Base-by-base conservation (phyloP, 2,113 vertebrate genomes). In the Nansenia antarctica region DNA sequence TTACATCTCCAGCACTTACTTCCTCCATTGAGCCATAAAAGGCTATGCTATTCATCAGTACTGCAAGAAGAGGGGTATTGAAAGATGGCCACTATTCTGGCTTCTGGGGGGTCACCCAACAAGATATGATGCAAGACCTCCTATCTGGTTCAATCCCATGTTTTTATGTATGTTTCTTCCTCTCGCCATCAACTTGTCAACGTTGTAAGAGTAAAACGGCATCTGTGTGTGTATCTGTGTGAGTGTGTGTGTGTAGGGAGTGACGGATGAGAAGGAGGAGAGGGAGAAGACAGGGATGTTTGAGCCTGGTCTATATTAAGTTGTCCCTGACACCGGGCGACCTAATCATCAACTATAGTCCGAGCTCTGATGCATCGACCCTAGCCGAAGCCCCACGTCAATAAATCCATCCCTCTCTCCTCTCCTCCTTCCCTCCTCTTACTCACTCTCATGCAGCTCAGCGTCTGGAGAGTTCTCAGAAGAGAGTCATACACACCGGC, bases 281-380 rank as follows among this genome's bases (percentile, higher is more conserved):
- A 91, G 92, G 92, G 90, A 92, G 90, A 5, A 26, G 54, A 57
- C 11, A 57, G 26, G 54, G 87, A 93, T 91, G 89, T 86, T 87
- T 86, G 93, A 90, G 91, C 57, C 32, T 26, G 24, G 90, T 91
- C 91, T 90, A 90, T 90, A 93, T 94, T 92, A 93, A 92, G 93
- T 92, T 92, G 94, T 96, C 93, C 93, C 94, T 95, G 94, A 94
- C 92, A 95, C 83, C 82, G 89, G 86, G 81, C 93, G 92, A 92
- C 93, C 95, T 95, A 94, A 96, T 96, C 94, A 95, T 95, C 93
- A 93, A 91, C 93, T 91, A 94, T 95, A 94, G 96, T 95, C 95
- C 94, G 90, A 91, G 90, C 82, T 86, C 91, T 94, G 94, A 95
- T 95, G 93, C 92, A 94, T 93, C 90, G 92, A 77, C 90, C 83